Evolutionary conservation across 2,888 invertebrate species (phyloP), one percentile per base, ranked within the genome.

Genomic region (Drosophila emarginata): DNA sequence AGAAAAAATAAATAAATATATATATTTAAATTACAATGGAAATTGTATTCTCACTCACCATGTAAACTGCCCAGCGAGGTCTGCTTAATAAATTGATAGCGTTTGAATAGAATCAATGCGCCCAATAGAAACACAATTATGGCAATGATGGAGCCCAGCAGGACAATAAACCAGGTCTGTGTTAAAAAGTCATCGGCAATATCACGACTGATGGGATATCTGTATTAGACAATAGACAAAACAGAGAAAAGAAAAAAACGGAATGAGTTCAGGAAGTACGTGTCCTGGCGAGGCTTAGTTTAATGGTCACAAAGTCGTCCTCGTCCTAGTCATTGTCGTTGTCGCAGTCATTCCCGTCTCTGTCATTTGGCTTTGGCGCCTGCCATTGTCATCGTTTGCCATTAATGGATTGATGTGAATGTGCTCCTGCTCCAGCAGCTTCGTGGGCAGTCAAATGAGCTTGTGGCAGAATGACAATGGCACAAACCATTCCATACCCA

Each of bases 91-190:
- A 95, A 92, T 93, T 96, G 94, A 92, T 95, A 93, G 91, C 94
- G 93, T 79, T 96, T 93, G 66, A 96, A 94, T 89, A 96, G 95
- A 86, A 97, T 93, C 93, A 96, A 96, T 74, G 96, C 95, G 87
- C 95, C 95, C 92, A 97, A 95, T 83, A 96, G 94, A 86, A 96
- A 94, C 79, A 97, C 94, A 93, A 97, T 96, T 78, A 97, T 94
- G 90, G 96, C 95, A 76, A 97, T 94, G 92, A 97, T 95, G 86
- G 96, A 96, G 87, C 96, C 96, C 81, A 97, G 94, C 82, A 96
- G 93, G 80, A 96, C 95, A 92, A 97, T 96, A 93, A 97, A 97
- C 97, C 97, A 97, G 70, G 96, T 96, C 93, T 97, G 96, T 82
- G 96, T 95, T 88, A 96, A 94, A 90, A 96, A 95, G 91, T 96